Percentiles rank a stretch among this genome's conserved stretches.
Conservation (phyloP, 2,113 vertebrate species). For the Speoplatyrhinus poulsoni region DNA sequence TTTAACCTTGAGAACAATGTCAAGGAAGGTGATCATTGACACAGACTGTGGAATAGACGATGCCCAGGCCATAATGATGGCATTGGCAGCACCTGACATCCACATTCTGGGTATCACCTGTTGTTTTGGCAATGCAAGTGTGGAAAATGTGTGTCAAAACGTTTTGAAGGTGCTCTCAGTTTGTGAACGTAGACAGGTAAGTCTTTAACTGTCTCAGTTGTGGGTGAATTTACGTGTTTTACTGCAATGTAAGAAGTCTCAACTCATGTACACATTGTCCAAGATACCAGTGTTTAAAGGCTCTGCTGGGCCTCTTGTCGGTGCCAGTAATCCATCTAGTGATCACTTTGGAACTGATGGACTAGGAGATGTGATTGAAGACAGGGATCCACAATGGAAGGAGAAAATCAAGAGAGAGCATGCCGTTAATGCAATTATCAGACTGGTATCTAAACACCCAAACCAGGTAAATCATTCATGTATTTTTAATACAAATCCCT, state of each 20-base stretch:
- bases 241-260: too few species aligned
- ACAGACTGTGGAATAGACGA: conserved; percentile 82
- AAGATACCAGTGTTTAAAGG: conserved; percentile 80
- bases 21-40: conserved; percentile 76
- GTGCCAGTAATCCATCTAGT: neutral
- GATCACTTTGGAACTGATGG: conserved; percentile 78
- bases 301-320: conserved; percentile 57
- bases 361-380: conserved; percentile 72
- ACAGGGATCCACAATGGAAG: conserved; percentile 64
- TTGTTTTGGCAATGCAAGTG: conserved; percentile 73
- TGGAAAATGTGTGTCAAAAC: conserved; percentile 77
- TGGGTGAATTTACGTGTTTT: too few species aligned
- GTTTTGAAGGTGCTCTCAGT: conserved; percentile 71
- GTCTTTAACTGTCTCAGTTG: conserved; percentile 7
- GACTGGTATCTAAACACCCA: conserved; percentile 70
- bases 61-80: conserved; percentile 79
- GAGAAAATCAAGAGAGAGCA: conserved; percentile 70
- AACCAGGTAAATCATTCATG: conserved; percentile 63
- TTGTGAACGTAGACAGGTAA: conserved; percentile 66
- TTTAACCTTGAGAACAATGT: conserved; percentile 49
- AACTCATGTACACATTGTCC: neutral
- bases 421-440: conserved; percentile 70
- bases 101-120: conserved; percentile 75
- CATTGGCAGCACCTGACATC: conserved; percentile 63
- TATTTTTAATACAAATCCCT: neutral